Evolutionary conservation across 2,113 vertebrate genomes (phyloP).

Genomic region (Nycticryphes semicollaris): DNA sequence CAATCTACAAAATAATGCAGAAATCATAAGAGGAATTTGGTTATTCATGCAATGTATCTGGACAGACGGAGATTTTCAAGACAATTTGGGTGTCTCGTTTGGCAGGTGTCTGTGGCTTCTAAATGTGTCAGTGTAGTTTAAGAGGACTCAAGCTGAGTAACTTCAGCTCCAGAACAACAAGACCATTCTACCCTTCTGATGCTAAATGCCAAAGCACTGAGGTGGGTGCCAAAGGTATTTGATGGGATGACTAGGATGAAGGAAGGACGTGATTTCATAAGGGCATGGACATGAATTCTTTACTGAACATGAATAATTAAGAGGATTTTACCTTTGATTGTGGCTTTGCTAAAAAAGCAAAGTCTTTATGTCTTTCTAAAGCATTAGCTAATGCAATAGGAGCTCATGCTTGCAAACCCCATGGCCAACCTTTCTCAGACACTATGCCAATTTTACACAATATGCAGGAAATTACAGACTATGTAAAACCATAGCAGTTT

Average conservation of each 20-base stretch:
- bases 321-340: constrained; percentile 37
- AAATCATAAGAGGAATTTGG: background rate
- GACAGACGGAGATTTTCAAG: background rate
- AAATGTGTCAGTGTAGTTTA: background rate
- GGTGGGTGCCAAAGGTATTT: background rate
- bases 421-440: constrained; percentile 8
- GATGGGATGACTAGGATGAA: background rate
- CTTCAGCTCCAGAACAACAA: background rate
- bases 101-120: constrained; percentile 13
- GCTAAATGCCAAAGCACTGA: background rate
- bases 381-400: constrained; percentile 31
- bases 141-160: constrained; percentile 27
- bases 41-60: background rate
- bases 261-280: constrained; percentile 15
- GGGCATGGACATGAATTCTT: background rate
- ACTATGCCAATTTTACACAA: background rate
- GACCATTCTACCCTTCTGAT: background rate
- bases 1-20: background rate
- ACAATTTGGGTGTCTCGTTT: background rate
- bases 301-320: constrained; percentile 60
- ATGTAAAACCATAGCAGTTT: background rate
- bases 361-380: constrained; percentile 50
- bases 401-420: background rate
- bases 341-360: constrained; percentile 39
- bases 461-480: constrained; percentile 33